Evolutionary conservation across 1,140 invertebrate genomes (phyloP).

Genomic region (Drosophila athabasca): DNA sequence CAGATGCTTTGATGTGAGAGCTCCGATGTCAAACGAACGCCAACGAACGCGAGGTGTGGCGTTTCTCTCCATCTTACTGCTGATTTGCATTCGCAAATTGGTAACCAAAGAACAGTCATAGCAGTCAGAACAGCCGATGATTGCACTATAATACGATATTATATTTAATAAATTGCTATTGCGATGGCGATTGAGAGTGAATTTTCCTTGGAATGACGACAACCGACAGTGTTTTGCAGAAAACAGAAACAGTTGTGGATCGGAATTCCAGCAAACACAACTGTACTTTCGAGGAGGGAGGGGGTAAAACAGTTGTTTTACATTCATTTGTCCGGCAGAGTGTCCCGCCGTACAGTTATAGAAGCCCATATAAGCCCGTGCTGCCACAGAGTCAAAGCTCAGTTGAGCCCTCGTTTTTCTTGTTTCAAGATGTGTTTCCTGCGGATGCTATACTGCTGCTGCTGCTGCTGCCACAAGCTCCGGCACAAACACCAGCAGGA

Average conservation of each 20-base stretch:
- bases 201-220: slow-evolving; percentile 37
- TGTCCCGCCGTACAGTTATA: slow-evolving; percentile 13
- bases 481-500: no score
- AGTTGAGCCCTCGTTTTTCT: no score
- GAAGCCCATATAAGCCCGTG: background rate
- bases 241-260: background rate
- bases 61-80: slow-evolving; percentile 1
- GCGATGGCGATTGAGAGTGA: background rate
- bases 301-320: background rate
- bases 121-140: slow-evolving; percentile 3
- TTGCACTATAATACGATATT: no score
- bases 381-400: no score
- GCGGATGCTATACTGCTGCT: no score
- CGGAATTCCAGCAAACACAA: slow-evolving; percentile 10
- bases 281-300: slow-evolving; percentile 6
- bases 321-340: slow-evolving; percentile 3
- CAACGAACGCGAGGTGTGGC: background rate
- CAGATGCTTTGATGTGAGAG: no score
- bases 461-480: no score
- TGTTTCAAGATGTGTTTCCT: no score
- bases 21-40: slow-evolving; percentile 15
- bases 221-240: slow-evolving; percentile 45
- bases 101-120: slow-evolving; percentile 58
- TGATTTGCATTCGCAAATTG: slow-evolving; percentile 70
- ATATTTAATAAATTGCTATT: slow-evolving; percentile 6